Conservation (phyloP, 2,797 vertebrate species). For the Pseudochromis fuscus region DNA sequence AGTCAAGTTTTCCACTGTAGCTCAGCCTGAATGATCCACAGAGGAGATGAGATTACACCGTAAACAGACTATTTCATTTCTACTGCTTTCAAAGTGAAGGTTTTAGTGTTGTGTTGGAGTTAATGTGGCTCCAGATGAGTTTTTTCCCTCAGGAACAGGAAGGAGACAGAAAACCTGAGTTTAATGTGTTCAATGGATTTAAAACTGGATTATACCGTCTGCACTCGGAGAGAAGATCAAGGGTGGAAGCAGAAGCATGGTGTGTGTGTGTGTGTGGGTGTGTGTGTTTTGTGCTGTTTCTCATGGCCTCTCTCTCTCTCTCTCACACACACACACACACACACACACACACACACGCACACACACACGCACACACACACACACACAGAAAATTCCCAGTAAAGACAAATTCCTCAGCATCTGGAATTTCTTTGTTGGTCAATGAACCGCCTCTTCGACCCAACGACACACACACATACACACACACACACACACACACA, state of each 20-base stretch:
- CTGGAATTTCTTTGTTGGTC: slow-evolving; percentile 72
- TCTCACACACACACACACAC: slow-evolving; percentile 55
- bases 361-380: slow-evolving; percentile 54
- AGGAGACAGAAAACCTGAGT: slow-evolving; percentile 5
- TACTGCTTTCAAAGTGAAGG: background rate
- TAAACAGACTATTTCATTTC: slow-evolving; percentile 19
- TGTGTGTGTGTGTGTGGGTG: slow-evolving; percentile 32
- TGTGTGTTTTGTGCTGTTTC: slow-evolving; percentile 70
- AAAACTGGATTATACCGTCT: background rate
- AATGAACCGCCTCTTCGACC: slow-evolving; percentile 50
- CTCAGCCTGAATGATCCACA: slow-evolving; percentile 23
- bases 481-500: slow-evolving; percentile 30
- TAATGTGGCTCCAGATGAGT: background rate
- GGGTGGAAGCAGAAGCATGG: slow-evolving; percentile 11
- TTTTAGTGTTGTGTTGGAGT: slow-evolving; percentile 3
- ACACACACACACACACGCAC: slow-evolving; percentile 54
- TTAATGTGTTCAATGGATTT: background rate
- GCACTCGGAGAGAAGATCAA: background rate
- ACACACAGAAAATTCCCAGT: slow-evolving; percentile 62
- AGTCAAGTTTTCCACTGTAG: slow-evolving; percentile 44
- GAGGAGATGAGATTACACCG: background rate
- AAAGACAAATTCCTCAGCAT: slow-evolving; percentile 73
- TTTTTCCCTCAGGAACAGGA: background rate
- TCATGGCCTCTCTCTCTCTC: slow-evolving; percentile 82
- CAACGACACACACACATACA: slow-evolving; percentile 16